These are phyloP conservation scores for Ectobius pallidus DNA, from an alignment of 2,888 invertebrate species.

Conservation along the genomic window DNA sequence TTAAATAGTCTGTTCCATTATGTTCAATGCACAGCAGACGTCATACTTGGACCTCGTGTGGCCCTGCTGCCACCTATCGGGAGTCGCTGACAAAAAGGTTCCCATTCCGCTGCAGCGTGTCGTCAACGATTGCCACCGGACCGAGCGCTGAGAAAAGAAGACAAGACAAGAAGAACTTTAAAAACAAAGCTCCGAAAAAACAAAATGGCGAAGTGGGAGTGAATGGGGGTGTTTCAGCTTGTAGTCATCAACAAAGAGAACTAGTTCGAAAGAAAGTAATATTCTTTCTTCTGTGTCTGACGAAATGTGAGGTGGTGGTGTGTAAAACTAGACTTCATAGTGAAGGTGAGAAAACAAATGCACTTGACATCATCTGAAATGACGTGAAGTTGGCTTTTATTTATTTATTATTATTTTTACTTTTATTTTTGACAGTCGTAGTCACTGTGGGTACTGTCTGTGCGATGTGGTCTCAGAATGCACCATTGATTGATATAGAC, in stretches of 20 bases:
- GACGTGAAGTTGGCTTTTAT: too few species aligned
- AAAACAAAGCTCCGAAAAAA: conserved; percentile 2
- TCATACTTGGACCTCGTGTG: too few species aligned
- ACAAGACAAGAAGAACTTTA: too few species aligned
- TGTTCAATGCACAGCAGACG: too few species aligned
- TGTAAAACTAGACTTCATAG: not conserved
- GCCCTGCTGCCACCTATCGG: too few species aligned
- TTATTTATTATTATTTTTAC: not conserved
- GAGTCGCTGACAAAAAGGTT: too few species aligned
- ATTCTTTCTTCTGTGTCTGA: not conserved
- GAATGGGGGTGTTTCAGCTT: not conserved
- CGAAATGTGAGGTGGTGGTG: not conserved
- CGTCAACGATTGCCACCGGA: too few species aligned
- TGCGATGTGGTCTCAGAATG: too few species aligned
- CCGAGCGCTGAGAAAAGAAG: too few species aligned
- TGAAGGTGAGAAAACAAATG: not conserved
- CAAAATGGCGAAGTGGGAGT: not conserved
- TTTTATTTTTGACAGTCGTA: not conserved
- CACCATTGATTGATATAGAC: too few species aligned
- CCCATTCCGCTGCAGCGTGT: too few species aligned
- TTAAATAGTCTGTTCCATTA: too few species aligned
- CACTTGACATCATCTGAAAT: not conserved
- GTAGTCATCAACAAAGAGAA: conserved; percentile 7
- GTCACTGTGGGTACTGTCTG: not conserved
- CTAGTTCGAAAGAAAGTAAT: not conserved